Evolutionary conservation across 2,888 invertebrate genomes (phyloP).

Genomic region (Melolontha melolontha): DNA sequence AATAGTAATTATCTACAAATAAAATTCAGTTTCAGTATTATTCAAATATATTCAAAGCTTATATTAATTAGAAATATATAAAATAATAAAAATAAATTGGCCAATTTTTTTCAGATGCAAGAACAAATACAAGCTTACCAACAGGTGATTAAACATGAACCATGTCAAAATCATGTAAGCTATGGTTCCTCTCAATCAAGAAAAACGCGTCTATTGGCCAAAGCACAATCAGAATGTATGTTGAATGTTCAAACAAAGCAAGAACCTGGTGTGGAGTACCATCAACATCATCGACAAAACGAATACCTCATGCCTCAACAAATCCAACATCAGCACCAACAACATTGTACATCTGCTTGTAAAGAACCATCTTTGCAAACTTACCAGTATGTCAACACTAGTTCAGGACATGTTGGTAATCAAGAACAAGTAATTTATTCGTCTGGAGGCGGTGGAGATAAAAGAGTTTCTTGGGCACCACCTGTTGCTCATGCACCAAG

Average conservation of each 20-base stretch:
- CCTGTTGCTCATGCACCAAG: conserved; percentile 65
- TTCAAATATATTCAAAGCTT: too few species aligned
- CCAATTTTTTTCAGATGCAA: conserved; percentile 33
- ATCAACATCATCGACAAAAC: conserved; percentile 63
- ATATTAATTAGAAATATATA: too few species aligned
- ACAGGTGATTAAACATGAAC: conserved; percentile 69
- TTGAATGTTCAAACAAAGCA: conserved; percentile 73
- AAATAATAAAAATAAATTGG: background rate
- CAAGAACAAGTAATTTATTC: conserved; percentile 45
- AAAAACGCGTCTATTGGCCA: conserved; percentile 89
- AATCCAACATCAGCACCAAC: conserved; percentile 53
- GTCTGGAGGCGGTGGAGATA: conserved; percentile 60
- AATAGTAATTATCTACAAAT: too few species aligned
- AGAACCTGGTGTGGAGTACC: conserved; percentile 69
- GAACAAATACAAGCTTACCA: conserved; percentile 48
- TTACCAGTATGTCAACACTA: conserved; percentile 66
- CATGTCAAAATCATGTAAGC: conserved; percentile 54
- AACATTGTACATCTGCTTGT: conserved; percentile 65
- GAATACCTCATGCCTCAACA: conserved; percentile 54
- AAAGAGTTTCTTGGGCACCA: conserved; percentile 71
- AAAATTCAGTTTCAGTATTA: too few species aligned
- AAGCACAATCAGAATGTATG: conserved; percentile 84
- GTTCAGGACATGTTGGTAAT: conserved; percentile 62
- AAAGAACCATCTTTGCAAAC: conserved; percentile 65
- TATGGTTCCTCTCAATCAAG: conserved; percentile 79